Base-by-base conservation (phyloP, 2,888 invertebrate genomes). In the Asteroscopus sphinx region DNA sequence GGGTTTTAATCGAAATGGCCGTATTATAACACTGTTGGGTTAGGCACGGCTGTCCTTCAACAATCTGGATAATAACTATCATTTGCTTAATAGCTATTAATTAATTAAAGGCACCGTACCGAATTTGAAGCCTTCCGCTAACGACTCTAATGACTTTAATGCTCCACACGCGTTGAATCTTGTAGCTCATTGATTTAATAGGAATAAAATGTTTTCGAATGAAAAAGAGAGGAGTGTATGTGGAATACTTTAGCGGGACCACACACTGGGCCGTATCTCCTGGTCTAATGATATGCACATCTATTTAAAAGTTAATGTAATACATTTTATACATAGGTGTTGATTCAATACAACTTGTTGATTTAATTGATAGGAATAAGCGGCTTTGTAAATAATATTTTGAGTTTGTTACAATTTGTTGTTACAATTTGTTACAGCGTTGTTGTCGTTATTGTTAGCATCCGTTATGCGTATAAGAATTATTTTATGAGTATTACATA, bases 241-340 rank as follows among this genome's bases (percentile, higher is more conserved):
- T 81, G 79, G 86, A 81, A 81, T 85, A 86, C 82, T 81, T 82
- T 80, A 82, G 77, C 69, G 77, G 81, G 93, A 93, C 93, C 93
- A 94, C 93, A 94, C 93, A 91, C 86, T 77, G 80, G 80, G 79
- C 79, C 77, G 85, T 81, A 79, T 83, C 83, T 88, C 85, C 88
- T 88, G 78, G 83, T 84, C 77, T 93, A 93, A 93, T 93, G 91
- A 91, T 90, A 93, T 92, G 93, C 91, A 92, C 91, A 92, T 93
- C 92, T 90, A 89, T 91, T 91, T 89, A 78, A 85, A 84, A 82
- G 80, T 81, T 81, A 82, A 86, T 85, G 84, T 86, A 65, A 67
- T 66, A 73, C 77, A 68, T 55, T 76, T 67, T 73, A 73, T 65
- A 77, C 74, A 76, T 79, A 61, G 56, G 73, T 77, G 74, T 81